phyloP scores from a whole-genome alignment of 1,140 invertebrate species.

The Cyclargus thomasi region DNA sequence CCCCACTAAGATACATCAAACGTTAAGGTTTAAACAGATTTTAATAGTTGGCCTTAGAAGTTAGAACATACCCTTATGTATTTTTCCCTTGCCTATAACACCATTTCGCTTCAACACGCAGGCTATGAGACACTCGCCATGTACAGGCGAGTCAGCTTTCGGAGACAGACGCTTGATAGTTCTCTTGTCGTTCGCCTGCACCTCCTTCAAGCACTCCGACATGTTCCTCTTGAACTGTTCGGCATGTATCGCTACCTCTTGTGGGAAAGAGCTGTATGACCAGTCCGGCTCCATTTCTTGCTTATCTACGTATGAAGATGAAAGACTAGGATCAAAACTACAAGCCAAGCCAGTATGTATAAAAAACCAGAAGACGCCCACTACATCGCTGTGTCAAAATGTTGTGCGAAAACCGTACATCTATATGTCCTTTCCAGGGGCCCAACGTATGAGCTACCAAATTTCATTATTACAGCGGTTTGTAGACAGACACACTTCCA shows the following conservation, averaged over 20 bases:
- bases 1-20: no score
- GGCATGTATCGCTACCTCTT: conserved; percentile 42
- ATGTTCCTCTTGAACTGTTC: conserved; percentile 57
- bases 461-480: no score
- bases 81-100: conserved; percentile 52
- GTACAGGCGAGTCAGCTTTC: conserved; percentile 53
- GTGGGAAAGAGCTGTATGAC: conserved; percentile 50
- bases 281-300: conserved; percentile 44
- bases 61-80: conserved; percentile 57
- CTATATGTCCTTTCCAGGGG: no score
- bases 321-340: not conserved
- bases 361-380: no score
- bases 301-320: not conserved
- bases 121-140: conserved; percentile 62
- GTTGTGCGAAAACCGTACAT: no score
- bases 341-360: no score
- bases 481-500: no score
- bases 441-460: no score
- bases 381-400: no score
- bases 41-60: no score
- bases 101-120: conserved; percentile 59
- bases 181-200: conserved; percentile 48
- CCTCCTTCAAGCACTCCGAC: conserved; percentile 60
- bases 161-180: conserved; percentile 49
- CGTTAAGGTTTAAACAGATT: no score